These are phyloP conservation scores for Azemiops feae DNA, from an alignment of 2,113 vertebrate species.

Conservation along the genomic window DNA sequence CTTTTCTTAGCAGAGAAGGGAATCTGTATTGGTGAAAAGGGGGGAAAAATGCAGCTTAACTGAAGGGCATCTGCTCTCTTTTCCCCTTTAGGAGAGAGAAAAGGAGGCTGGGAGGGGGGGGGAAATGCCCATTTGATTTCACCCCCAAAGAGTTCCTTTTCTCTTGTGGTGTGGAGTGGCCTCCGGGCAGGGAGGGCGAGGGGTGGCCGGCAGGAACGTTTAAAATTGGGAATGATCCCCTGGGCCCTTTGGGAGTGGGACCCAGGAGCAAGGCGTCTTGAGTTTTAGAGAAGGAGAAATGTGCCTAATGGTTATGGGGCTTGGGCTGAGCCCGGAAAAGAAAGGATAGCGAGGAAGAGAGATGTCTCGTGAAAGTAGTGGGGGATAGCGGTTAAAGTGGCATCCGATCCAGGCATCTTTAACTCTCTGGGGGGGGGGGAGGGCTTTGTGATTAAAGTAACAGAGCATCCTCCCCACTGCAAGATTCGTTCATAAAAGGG, in stretches of 20 bases:
- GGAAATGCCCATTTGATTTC: too few species aligned
- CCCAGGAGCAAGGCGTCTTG: neutral
- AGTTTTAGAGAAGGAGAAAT: neutral
- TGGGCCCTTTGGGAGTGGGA: neutral
- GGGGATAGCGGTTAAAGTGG: neutral
- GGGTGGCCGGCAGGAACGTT: neutral
- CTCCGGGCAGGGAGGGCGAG: neutral
- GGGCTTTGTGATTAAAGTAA: neutral
- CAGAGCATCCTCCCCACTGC: neutral
- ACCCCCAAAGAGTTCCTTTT: neutral
- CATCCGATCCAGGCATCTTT: neutral
- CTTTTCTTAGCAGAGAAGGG: neutral
- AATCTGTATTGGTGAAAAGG: neutral
- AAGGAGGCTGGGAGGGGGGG: neutral
- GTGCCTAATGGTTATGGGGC: neutral
- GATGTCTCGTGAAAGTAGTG: neutral
- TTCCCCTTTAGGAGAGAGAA: neutral
- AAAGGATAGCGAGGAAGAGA: neutral
- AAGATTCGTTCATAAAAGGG: neutral
- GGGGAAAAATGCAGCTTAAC: neutral
- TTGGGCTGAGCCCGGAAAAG: neutral
- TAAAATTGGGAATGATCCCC: neutral
- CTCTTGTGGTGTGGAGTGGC: neutral
- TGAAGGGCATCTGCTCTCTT: neutral
- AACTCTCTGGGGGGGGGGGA: fast-evolving